Percentiles rank a stretch among this genome's conserved stretches.
Conservation (phyloP, 1,140 invertebrate species). For the Dinothrombium tinctorium region DNA sequence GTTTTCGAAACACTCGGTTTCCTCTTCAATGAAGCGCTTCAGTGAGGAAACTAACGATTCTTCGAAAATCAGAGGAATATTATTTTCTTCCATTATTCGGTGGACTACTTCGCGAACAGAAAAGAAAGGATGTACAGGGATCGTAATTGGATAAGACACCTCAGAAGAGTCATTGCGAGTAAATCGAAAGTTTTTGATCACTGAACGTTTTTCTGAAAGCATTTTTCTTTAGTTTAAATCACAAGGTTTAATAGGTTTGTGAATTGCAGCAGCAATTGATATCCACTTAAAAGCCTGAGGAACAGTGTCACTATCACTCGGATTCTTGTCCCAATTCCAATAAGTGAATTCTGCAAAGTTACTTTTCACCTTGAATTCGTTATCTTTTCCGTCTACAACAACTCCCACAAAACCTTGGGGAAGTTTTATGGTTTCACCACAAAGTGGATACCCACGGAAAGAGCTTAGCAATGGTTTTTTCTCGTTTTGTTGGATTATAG, state of each 20-base stretch:
- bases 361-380: constrained; percentile 26
- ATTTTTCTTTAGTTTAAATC: not conserved
- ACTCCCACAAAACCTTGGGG: constrained; percentile 39
- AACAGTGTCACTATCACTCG: constrained; percentile 39
- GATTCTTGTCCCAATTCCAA: constrained; percentile 54
- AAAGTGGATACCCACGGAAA: constrained; percentile 40
- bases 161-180: not conserved
- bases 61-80: constrained; percentile 41
- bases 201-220: not conserved
- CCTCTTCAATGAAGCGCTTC: constrained; percentile 20
- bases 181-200: not conserved
- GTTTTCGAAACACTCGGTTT: constrained; percentile 29
- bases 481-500: not conserved
- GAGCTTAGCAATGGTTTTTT: constrained; percentile 9
- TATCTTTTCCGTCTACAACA: constrained; percentile 35
- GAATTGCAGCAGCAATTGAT: constrained; percentile 43
- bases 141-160: not conserved
- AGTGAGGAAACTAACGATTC: constrained; percentile 21
- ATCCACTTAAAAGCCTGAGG: constrained; percentile 43
- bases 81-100: constrained; percentile 37
- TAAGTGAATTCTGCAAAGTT: constrained; percentile 36
- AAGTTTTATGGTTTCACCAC: constrained; percentile 32
- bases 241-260: not conserved
- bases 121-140: not conserved
- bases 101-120: constrained; percentile 35